Evolutionary conservation across 1,140 invertebrate species (phyloP).

Genomic region (Philaenus spumarius): DNA sequence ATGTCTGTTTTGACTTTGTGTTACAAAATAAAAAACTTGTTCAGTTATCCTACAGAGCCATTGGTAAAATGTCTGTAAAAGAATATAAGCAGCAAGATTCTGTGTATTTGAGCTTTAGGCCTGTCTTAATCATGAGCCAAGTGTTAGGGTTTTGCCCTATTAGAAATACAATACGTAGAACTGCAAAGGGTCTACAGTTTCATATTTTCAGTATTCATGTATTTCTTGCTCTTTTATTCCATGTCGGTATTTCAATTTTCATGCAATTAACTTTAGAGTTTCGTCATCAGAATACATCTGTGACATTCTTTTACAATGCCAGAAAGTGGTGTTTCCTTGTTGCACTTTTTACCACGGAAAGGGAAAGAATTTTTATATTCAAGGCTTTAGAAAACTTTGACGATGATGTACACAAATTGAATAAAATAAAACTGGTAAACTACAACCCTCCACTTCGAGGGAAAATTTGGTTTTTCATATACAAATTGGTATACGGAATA

Average conservation of each 20-base stretch:
- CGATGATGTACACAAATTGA: background rate
- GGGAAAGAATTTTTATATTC: background rate
- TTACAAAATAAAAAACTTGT: too few species aligned
- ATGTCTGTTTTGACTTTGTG: too few species aligned
- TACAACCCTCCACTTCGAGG: constrained; percentile 3
- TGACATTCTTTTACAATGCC: constrained; percentile 3
- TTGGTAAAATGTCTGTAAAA: too few species aligned
- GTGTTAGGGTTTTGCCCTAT: background rate
- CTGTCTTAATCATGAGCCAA: background rate
- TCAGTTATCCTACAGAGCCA: too few species aligned
- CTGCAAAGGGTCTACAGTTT: background rate
- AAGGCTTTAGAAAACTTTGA: constrained; percentile 6
- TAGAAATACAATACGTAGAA: background rate
- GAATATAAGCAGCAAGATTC: background rate
- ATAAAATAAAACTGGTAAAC: background rate
- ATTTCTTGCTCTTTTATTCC: background rate
- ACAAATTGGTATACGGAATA: constrained; percentile 2
- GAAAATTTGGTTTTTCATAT: background rate
- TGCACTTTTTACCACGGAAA: constrained; percentile 5
- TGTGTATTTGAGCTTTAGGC: constrained; percentile 2
- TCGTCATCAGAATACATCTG: background rate
- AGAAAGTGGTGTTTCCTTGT: constrained; percentile 5
- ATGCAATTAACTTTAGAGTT: constrained; percentile 5
- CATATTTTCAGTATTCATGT: background rate
- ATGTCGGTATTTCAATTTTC: background rate